These are phyloP conservation scores for Apus apus DNA, from an alignment of 2,113 vertebrate species.

Conservation along the genomic window DNA sequence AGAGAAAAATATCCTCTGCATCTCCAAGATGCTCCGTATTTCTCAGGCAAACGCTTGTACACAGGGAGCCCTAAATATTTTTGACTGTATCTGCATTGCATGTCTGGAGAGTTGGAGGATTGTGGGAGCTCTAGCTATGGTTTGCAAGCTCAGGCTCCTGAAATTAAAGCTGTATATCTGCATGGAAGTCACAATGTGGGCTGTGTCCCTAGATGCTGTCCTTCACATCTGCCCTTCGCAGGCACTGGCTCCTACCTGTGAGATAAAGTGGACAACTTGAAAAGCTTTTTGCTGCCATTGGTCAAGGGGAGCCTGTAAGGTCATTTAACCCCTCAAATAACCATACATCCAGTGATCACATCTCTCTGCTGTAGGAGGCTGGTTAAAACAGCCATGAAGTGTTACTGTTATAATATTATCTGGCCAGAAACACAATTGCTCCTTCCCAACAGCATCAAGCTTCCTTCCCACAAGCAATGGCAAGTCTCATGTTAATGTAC, in stretches of 20 bases:
- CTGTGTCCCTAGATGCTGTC: fast-evolving
- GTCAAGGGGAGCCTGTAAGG: background rate
- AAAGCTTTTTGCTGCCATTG: background rate
- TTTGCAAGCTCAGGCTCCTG: background rate
- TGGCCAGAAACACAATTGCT: background rate
- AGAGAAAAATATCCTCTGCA: background rate
- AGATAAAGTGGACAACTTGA: background rate
- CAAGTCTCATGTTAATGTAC: background rate
- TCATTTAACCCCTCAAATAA: background rate
- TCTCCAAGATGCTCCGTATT: background rate
- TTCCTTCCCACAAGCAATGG: background rate
- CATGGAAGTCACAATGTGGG: fast-evolving
- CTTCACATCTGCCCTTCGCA: background rate
- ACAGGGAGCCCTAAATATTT: background rate
- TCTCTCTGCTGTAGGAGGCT: background rate
- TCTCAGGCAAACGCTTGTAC: background rate
- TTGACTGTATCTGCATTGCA: background rate
- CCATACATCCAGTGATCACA: background rate
- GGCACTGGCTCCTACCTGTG: background rate
- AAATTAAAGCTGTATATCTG: background rate
- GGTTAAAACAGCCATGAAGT: background rate
- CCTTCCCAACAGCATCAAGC: background rate
- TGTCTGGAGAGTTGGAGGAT: fast-evolving
- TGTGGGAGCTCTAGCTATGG: background rate
- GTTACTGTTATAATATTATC: background rate